Evolutionary conservation across 2,113 vertebrate genomes (phyloP).

Genomic region (Alethe diademata): DNA sequence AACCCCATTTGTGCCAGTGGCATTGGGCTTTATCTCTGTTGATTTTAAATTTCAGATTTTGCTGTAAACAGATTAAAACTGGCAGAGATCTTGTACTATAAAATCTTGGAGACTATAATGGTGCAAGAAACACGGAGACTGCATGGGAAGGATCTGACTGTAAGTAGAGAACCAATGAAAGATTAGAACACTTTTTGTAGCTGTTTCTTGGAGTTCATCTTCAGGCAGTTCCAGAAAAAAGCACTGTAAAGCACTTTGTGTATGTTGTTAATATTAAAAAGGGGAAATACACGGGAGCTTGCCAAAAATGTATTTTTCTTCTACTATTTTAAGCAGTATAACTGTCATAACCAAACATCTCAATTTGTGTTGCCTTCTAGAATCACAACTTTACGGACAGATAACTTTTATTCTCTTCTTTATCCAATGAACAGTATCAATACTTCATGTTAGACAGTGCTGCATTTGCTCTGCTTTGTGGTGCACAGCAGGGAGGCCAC

Average conservation of each 20-base stretch:
- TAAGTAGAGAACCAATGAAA: slow-evolving; percentile 69
- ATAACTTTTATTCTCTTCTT: background rate
- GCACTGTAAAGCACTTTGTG: background rate
- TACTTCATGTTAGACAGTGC: background rate
- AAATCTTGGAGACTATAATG: slow-evolving; percentile 93
- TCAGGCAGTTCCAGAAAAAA: background rate
- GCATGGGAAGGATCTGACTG: slow-evolving; percentile 94
- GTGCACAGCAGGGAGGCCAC: background rate
- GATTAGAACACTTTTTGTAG: background rate
- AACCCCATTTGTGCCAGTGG: accelerated
- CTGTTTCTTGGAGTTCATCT: background rate
- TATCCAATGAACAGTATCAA: background rate
- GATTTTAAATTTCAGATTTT: slow-evolving; percentile 83
- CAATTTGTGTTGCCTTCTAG: background rate
- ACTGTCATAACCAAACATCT: background rate
- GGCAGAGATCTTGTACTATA: slow-evolving; percentile 96
- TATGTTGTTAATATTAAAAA: background rate
- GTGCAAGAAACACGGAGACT: slow-evolving; percentile 87
- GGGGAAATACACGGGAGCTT: background rate
- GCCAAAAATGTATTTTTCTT: background rate
- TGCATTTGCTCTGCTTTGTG: background rate
- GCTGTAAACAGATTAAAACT: slow-evolving; percentile 92
- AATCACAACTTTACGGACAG: background rate
- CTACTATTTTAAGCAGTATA: background rate
- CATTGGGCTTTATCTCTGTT: background rate